Base-by-base conservation (phyloP, 1,140 invertebrate species). In the Oscheius sp. region DNA sequence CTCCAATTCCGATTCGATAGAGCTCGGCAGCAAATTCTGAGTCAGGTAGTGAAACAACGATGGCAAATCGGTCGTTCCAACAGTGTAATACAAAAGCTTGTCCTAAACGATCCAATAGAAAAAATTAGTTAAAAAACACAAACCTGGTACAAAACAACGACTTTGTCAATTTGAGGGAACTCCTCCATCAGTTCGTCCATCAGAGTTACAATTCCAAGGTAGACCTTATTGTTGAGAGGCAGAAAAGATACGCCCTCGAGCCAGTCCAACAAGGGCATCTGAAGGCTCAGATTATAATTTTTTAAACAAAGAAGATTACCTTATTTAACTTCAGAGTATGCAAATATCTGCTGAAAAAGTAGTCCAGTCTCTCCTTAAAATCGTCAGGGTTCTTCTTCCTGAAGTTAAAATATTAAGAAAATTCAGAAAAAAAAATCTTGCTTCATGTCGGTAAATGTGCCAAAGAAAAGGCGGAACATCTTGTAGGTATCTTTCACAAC, bases 391-490 rank as follows among this genome's bases (percentile, higher is more conserved):
- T 52, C 3, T 38, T n/a, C 2, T 2, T 52, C 52, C 42, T 68
- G 66, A 29, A 61, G 63, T 59, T 13, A 15, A 62, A n/a, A n/a
- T 2, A 36, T 58, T 36, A 10, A 23, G 3, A n/a, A 26, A 35
- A 35, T 13, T 26, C 23, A 1, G 4, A 10, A 2, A 13, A 62
- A 20, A 71, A 46, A 26, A 76, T 69, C 64, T 58, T 38, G 66
- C 59, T 62, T 67, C 34, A 72, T 34, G n/a, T 67, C 55, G 1
- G 58, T 55, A n/a, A 77, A 72, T 1, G 68, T 74, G n/a, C 76
- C 76, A 34, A 77, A 77, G 42, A 77, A 77, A n/a, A 77, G 64
- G 26, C 68, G 36, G 34, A 77, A 77, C 65, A 75, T 77, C 59
- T 66, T 77, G 42, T 77, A 77, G 7, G 76, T 38, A 20, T 72